Conservation (phyloP, 2,888 invertebrate genomes). For the Oeneis ivallda region DNA sequence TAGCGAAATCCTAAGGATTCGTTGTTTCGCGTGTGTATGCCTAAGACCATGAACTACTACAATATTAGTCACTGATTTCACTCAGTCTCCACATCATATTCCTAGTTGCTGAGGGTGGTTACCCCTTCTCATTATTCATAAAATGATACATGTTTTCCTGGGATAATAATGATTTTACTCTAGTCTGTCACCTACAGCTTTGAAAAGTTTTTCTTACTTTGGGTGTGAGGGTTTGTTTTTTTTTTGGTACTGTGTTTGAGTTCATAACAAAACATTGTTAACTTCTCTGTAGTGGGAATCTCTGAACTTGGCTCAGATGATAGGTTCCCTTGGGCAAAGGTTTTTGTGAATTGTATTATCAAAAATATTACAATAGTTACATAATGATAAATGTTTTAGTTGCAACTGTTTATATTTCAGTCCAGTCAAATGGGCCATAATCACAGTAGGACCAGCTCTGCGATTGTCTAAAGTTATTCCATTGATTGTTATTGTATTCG, state of each 20-base stretch:
- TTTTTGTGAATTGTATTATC: too few relatives aligned
- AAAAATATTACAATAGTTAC: too few relatives aligned
- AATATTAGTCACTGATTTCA: background rate
- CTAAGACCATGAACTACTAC: background rate
- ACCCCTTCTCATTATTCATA: too few relatives aligned
- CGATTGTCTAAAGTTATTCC: too few relatives aligned
- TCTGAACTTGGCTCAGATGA: background rate
- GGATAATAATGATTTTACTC: background rate
- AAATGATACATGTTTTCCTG: too few relatives aligned
- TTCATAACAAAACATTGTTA: background rate
- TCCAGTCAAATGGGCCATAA: too few relatives aligned
- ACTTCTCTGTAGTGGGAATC: too few relatives aligned
- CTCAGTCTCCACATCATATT: background rate
- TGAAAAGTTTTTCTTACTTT: slow-evolving; percentile 10
- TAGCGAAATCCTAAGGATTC: background rate
- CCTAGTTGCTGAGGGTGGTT: too few relatives aligned
- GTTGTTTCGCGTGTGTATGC: background rate
- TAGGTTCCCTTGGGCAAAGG: too few relatives aligned
- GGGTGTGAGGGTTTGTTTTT: background rate
- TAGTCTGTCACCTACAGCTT: background rate
- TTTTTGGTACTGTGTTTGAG: background rate
- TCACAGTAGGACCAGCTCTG: too few relatives aligned
- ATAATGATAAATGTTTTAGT: background rate
- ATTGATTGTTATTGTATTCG: too few relatives aligned
- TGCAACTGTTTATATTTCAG: background rate